phyloP scores from a whole-genome alignment of 1,140 invertebrate species.

The Cydia pomonella region DNA sequence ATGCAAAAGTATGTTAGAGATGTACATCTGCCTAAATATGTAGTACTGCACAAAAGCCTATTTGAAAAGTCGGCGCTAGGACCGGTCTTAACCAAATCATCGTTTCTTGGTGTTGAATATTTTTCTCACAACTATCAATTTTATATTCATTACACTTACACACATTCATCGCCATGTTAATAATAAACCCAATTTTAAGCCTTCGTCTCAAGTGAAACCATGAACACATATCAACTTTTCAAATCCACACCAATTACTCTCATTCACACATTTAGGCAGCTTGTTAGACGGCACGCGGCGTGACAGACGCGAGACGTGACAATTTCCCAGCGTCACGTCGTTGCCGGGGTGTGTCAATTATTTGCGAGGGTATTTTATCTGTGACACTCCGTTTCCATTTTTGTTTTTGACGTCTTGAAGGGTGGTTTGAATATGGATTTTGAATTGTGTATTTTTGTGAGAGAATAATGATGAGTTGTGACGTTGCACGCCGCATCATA shows the following conservation, averaged over 20 bases:
- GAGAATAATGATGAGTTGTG: neutral
- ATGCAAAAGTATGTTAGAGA: too few species aligned
- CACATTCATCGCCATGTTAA: neutral
- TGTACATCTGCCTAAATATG: too few species aligned
- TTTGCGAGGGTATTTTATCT: constrained; percentile 13
- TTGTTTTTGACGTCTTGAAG: constrained; percentile 29
- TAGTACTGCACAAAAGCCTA: too few species aligned
- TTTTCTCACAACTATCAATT: too few species aligned
- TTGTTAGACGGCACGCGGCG: constrained; percentile 47
- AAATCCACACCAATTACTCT: constrained; percentile 16
- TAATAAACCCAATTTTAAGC: neutral
- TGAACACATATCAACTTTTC: neutral
- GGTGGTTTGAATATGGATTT: constrained; percentile 15
- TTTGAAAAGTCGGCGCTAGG: too few species aligned
- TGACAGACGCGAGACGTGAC: constrained; percentile 52
- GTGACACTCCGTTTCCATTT: constrained; percentile 23
- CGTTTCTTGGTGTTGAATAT: too few species aligned
- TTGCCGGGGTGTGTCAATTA: constrained; percentile 25
- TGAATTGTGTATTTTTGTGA: neutral
- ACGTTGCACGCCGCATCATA: neutral
- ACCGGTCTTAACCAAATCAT: too few species aligned
- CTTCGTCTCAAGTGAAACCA: neutral
- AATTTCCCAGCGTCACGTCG: constrained; percentile 50
- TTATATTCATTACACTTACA: too few species aligned
- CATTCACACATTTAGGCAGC: constrained; percentile 29